phyloP scores from a whole-genome alignment of 2,113 vertebrate species.

The Tonatia bakeri region DNA sequence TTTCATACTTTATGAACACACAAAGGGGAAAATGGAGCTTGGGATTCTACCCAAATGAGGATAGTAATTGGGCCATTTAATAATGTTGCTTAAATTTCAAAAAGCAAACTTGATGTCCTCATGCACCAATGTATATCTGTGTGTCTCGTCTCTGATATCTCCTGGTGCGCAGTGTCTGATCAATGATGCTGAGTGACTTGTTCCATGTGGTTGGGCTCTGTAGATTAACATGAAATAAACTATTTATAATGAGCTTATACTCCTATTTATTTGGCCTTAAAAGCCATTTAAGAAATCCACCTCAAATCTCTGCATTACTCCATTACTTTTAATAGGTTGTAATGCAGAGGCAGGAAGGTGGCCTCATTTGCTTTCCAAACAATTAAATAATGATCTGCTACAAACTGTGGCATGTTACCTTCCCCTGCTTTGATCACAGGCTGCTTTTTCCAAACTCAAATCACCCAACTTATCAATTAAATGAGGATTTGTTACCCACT shows the following conservation, averaged over 20 bases:
- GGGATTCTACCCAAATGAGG: slow-evolving; percentile 29
- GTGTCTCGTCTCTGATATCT: slow-evolving; percentile 28
- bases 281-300: background rate
- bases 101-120: background rate
- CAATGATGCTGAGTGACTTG: background rate
- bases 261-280: slow-evolving; percentile 11
- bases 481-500: background rate
- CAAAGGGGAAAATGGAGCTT: slow-evolving; percentile 1
- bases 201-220: background rate
- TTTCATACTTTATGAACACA: background rate
- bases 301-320: slow-evolving; percentile 6
- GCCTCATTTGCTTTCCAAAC: slow-evolving; percentile 5
- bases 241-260: background rate
- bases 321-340: background rate
- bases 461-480: background rate
- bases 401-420: background rate
- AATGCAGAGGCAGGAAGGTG: background rate
- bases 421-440: background rate
- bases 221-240: slow-evolving; percentile 17
- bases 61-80: slow-evolving; percentile 4
- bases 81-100: slow-evolving; percentile 19
- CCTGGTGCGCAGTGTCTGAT: background rate
- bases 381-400: background rate
- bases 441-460: background rate
- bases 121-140: background rate